phyloP scores from a whole-genome alignment of 2,113 vertebrate genomes.

The Talpa occidentalis region DNA sequence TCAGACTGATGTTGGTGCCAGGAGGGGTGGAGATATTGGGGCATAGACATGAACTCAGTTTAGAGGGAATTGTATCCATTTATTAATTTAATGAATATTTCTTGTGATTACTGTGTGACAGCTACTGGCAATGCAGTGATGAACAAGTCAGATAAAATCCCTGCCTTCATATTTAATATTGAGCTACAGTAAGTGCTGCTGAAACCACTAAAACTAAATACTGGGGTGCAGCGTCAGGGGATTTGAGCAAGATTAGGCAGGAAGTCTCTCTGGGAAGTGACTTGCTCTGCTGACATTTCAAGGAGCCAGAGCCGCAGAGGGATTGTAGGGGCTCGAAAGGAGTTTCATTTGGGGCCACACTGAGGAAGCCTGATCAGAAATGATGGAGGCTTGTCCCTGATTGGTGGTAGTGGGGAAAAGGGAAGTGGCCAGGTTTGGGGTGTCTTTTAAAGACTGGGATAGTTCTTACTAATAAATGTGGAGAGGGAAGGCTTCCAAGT shows the following conservation, averaged over 20 bases:
- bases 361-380: neutral
- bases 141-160: neutral
- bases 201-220: neutral
- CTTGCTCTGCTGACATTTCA: neutral
- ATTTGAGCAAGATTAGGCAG: accelerated
- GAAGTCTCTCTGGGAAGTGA: neutral
- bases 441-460: neutral
- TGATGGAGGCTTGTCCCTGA: neutral
- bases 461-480: accelerated
- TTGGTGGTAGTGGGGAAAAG: accelerated
- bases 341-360: neutral
- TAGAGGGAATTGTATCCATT: neutral
- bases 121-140: neutral
- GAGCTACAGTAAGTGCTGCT: neutral
- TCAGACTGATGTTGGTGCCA: neutral
- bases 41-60: neutral
- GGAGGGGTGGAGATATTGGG: neutral
- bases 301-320: neutral
- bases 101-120: neutral
- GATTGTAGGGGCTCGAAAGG: accelerated
- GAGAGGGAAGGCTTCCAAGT: no score
- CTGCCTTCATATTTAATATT: no score
- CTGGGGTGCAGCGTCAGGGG: no score
- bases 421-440: neutral
- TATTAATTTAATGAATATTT: neutral